Evolutionary conservation across 2,888 invertebrate species (phyloP), one percentile per base, ranked within the genome.

Genomic region (Drosophila conformis): DNA sequence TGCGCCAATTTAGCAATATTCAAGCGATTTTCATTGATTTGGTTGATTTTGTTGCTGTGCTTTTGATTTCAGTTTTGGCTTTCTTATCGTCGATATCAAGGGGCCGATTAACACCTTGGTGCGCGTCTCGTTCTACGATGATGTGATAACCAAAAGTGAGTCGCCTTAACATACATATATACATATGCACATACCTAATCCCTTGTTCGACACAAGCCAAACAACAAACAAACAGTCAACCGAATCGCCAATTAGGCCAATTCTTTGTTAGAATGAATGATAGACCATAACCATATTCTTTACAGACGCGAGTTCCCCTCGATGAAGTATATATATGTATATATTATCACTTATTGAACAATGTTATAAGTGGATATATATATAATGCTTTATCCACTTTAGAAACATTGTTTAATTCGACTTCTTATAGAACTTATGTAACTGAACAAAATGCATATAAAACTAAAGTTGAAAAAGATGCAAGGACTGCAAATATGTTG

Each of bases 51-150:
- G 27, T 18, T 18, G 33, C 40, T 77, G 58, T 63, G 49, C n/a
- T 46, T 60, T 62, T 46, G 35, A 33, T 69, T 40, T 71, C 51
- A 33, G 59, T 57, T 52, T 27, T 25, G 10, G 15, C 21, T 15
- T 27, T 69, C 62, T 69, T 80, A 82, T 82, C 82, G 15, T 18
- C 18, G 54, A 10, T 46, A 10, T 46, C 64, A 58, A 35, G 61
- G 64, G 49, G 46, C 27, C 73, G 70, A 78, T 87, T 83, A 87
- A 27, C 84, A 83, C 84, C 57, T 76, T 68, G 53, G 53, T 40
- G 10, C 15, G 15, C 27, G 46, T 46, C 25, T 46, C 46, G 46
- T 25, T 46, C 46, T 46, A 15, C 21, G 15, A 15, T 46, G 7
- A 59, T 29, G 40, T 56, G 42, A 56, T 54, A 68, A 51, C 31